Evolutionary conservation across 1,140 invertebrate genomes (phyloP).

Genomic region (Diabrotica virgifera): DNA sequence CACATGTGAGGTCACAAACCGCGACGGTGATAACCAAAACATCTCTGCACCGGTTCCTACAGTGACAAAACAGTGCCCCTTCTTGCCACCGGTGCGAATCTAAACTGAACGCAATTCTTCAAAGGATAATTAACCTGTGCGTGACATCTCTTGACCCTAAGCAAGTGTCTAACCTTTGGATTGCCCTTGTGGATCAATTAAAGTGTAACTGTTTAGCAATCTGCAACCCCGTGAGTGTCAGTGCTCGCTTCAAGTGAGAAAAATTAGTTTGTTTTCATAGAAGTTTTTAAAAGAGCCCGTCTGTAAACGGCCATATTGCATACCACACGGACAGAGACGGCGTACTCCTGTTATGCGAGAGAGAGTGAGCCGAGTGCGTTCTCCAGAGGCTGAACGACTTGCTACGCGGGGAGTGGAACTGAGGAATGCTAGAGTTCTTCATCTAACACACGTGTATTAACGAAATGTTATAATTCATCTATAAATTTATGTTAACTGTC

Average conservation of each 20-base stretch:
- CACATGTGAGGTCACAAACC: conserved; percentile 20
- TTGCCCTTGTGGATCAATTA: too few species aligned
- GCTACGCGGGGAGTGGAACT: conserved; percentile 43
- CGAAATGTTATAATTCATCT: conserved; percentile 34
- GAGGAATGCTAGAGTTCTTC: conserved; percentile 47
- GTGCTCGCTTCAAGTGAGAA: conserved; percentile 9
- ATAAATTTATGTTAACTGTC: conserved; percentile 4
- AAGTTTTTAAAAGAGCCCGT: conserved; percentile 34
- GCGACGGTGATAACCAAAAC: conserved; percentile 10
- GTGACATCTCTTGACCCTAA: neutral
- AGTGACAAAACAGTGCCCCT: neutral
- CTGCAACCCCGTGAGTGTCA: conserved; percentile 4
- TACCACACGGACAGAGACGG: conserved; percentile 50
- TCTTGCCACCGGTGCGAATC: neutral
- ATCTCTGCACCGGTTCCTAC: neutral
- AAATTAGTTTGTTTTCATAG: conserved; percentile 25
- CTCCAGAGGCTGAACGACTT: conserved; percentile 44
- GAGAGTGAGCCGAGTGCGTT: conserved; percentile 31
- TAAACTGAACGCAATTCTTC: neutral
- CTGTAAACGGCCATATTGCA: conserved; percentile 49
- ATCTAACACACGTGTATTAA: conserved; percentile 38
- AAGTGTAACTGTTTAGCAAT: neutral
- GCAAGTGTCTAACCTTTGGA: neutral
- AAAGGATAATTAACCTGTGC: conserved; percentile 6
- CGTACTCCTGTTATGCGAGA: conserved; percentile 10